These are phyloP conservation scores for Norana najaformis DNA, from an alignment of 2,888 invertebrate species.

Conservation along the genomic window DNA sequence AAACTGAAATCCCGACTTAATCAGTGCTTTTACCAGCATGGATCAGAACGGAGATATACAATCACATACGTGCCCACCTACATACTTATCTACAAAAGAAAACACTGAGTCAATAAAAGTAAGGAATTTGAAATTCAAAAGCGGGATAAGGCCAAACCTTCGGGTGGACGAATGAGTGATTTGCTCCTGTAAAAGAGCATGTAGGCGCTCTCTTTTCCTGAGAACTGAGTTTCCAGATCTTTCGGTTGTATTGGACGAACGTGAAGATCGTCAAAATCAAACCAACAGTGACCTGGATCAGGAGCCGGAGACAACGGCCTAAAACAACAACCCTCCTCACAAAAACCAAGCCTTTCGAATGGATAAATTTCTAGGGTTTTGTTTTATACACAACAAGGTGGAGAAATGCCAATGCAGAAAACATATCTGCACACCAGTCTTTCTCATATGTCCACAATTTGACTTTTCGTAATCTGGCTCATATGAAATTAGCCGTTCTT, in stretches of 20 bases:
- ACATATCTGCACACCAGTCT: background rate
- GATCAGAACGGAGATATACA: background rate
- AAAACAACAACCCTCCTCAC: background rate
- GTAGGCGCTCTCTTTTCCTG: constrained; percentile 62
- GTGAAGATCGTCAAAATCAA: constrained; percentile 60
- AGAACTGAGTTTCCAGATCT: constrained; percentile 59
- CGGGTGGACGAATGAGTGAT: background rate
- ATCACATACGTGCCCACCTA: background rate
- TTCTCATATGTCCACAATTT: background rate
- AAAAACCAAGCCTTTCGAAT: background rate
- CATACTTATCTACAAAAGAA: background rate
- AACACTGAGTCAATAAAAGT: background rate
- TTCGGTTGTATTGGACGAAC: constrained; percentile 55
- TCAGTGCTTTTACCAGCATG: background rate
- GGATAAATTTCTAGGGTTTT: too few species aligned
- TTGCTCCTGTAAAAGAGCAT: constrained; percentile 61
- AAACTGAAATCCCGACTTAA: background rate
- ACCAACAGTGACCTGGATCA: constrained; percentile 55
- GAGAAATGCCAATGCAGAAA: background rate
- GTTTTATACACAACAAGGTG: background rate
- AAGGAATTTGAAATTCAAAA: background rate
- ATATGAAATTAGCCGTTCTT: background rate
- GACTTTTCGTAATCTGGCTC: background rate
- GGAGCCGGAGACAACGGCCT: constrained; percentile 42
- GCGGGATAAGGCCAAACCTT: background rate